Percentiles rank a stretch among this genome's conserved stretches.
phyloP scores from a whole-genome alignment of 1,140 invertebrate species.

The Protaetia brevitarsis region DNA sequence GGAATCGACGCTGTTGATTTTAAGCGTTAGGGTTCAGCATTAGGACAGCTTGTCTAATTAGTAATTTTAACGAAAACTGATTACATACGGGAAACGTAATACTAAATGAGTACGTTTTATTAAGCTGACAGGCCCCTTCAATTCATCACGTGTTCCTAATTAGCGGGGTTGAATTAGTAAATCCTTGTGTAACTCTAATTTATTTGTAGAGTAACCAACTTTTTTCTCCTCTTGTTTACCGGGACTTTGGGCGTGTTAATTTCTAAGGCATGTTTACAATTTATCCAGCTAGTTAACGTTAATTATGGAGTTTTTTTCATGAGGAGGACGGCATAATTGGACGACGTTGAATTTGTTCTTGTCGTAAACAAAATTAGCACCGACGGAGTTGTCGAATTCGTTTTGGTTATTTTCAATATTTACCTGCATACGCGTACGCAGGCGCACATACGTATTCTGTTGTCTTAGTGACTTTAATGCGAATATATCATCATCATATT shows the following conservation, averaged over 20 bases:
- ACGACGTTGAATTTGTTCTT: conserved; percentile 6
- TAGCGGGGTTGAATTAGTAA: conserved; percentile 16
- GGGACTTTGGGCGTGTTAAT: conserved; percentile 7
- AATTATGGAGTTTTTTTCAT: conserved; percentile 13
- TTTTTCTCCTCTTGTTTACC: neutral
- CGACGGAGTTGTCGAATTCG: neutral
- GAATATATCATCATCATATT: too few species aligned
- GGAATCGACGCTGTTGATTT: conserved; percentile 6
- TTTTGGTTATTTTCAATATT: too few species aligned
- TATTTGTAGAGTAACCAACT: neutral
- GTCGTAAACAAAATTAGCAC: neutral
- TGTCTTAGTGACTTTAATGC: too few species aligned
- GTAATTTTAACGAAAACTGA: conserved; percentile 1
- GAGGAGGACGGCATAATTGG: neutral
- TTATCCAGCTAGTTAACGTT: conserved; percentile 13
- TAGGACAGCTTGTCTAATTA: conserved; percentile 4
- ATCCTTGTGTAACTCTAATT: conserved; percentile 8
- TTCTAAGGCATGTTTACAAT: conserved; percentile 14
- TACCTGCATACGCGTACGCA: too few species aligned
- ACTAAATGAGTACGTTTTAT: neutral
- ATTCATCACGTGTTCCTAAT: conserved; percentile 16
- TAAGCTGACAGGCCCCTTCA: neutral
- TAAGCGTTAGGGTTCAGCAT: neutral
- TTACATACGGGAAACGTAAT: neutral
- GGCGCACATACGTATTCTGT: too few species aligned